Conservation (phyloP, 2,888 invertebrate genomes). For the Metallyticus violacea region DNA sequence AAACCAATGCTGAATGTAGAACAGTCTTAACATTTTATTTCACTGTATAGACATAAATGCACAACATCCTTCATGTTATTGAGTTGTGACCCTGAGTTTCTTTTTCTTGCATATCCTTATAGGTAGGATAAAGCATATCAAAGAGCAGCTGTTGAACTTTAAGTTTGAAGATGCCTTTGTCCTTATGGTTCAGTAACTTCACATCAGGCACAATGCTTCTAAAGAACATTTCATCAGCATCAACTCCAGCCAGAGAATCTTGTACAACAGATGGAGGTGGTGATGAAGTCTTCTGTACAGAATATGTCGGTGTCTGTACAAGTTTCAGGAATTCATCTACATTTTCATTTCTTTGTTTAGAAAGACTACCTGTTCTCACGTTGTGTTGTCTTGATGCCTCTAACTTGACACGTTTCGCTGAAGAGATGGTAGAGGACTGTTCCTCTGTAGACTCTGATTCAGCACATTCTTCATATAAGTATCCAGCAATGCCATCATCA, state of each 20-base stretch:
- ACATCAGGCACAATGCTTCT: constrained; percentile 9
- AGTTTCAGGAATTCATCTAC: background rate
- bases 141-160: background rate
- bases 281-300: background rate
- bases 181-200: background rate
- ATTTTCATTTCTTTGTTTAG: background rate
- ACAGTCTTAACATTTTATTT: no score
- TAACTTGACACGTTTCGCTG: background rate
- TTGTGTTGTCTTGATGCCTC: background rate
- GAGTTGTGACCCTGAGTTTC: background rate
- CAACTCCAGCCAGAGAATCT: background rate
- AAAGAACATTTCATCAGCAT: constrained; percentile 9
- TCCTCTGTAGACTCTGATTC: background rate
- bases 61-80: background rate
- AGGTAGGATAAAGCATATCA: background rate
- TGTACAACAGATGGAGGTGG: background rate
- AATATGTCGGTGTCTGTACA: background rate
- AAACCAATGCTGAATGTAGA: no score
- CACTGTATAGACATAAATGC: no score
- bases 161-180: background rate
- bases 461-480: background rate
- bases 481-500: constrained; percentile 3
- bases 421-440: background rate
- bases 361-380: background rate
- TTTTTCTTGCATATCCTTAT: background rate